A percentile compares a stretch with the other conserved stretches of the same genome.
phyloP scores from a whole-genome alignment of 2,888 invertebrate species.

The Scelioninae gen. 2 region DNA sequence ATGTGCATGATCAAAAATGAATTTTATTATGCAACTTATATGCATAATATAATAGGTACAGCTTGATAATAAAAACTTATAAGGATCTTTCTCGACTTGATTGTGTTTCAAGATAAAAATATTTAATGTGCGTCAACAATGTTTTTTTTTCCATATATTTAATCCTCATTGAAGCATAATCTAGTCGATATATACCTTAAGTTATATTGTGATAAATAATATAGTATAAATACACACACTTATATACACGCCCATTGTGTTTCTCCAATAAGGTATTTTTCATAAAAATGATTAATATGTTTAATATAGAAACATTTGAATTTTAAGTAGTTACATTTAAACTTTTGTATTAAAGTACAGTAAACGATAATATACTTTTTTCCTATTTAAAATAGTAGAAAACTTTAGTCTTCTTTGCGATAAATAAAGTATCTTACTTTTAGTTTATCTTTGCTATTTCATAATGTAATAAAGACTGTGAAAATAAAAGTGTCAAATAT shows the following conservation, averaged over 20 bases:
- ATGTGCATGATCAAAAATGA: no score
- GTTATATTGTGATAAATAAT: constrained; percentile 71
- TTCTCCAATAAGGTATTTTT: constrained; percentile 61
- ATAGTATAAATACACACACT: constrained; percentile 61
- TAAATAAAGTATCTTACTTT: constrained; percentile 62
- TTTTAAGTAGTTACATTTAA: constrained; percentile 53
- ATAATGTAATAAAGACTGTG: constrained; percentile 70
- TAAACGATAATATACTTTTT: no score
- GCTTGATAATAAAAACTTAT: constrained; percentile 49
- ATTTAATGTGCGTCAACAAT: constrained; percentile 6
- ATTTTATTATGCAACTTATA: no score
- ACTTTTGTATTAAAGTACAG: no score
- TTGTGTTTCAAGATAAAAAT: constrained; percentile 34
- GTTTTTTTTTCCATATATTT: constrained; percentile 16
- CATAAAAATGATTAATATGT: constrained; percentile 52
- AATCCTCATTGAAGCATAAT: constrained; percentile 45
- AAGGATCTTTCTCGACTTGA: constrained; percentile 39
- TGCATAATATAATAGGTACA: constrained; percentile 35
- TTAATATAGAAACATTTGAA: constrained; percentile 51
- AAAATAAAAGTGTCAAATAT: constrained; percentile 69
- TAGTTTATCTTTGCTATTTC: constrained; percentile 63
- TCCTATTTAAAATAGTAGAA: no score
- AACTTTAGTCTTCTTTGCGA: constrained; percentile 45
- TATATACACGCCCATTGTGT: constrained; percentile 59
- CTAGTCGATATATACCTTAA: constrained; percentile 66